Base-by-base conservation (phyloP, 2,888 invertebrate genomes). In the Cryptophagus acutangulus region DNA sequence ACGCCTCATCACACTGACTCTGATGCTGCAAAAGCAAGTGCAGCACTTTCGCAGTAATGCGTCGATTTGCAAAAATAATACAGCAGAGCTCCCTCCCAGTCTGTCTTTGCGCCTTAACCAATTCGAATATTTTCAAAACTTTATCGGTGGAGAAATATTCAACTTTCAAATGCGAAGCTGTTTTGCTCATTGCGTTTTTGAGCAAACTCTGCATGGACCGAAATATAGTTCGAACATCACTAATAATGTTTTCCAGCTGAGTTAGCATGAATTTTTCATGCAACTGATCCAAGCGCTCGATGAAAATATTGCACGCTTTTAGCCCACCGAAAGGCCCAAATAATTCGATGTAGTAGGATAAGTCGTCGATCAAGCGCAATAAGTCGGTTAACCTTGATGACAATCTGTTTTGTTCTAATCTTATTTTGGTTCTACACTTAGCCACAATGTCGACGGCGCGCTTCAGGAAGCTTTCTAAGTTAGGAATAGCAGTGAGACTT, bases 31-130 rank as follows among this genome's bases (percentile, higher is more conserved):
- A 54, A 2, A 87, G 61, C 45, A 84, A 81, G 59, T 75, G 85
- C 1, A 93, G 56, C 3, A 86, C 73, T 67, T 86, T 85, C 0
- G 89, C 85, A 0, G 86, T 83, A 51, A 84, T 82, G 33, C 89
- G 72, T 49, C 82, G 74, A 53, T 80, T 71, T 0, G 84, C 82
- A 64, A 90, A 88, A 43, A 90, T 74, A 12, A 90, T 76, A 0
- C 77, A 79, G 36, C 81, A 83, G 5, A 87, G 65, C 3, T 73
- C 70, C 63, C 65, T 55, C 0, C 59, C 57, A 4, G 15, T 57
- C 34, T 1, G 71, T 71, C 74, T 76, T 54, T 76, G 81, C 24
- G 74, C 70, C 39, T 74, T 72, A 5, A 92, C 62, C 43, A 82
- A 70, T 1, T 74, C 65, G 1, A 90, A 62, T 18, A 92, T 63